Conservation (phyloP, 2,797 vertebrate genomes). For the Sebastolobus alascanus region DNA sequence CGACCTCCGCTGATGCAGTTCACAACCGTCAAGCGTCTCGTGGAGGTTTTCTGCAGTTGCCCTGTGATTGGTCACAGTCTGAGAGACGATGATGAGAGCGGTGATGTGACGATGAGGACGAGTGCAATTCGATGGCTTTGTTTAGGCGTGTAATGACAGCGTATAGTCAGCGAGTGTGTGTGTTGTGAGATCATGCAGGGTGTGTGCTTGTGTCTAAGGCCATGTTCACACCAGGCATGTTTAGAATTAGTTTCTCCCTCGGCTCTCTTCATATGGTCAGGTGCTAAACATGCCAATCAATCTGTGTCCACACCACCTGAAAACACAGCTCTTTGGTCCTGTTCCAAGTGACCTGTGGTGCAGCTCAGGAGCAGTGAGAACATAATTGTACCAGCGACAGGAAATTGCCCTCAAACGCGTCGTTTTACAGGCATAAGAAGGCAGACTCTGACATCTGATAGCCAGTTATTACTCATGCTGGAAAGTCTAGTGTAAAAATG, state of each 20-base stretch:
- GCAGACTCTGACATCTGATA: conserved; percentile 50
- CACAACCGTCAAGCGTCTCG: conserved; percentile 25
- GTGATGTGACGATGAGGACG: conserved; percentile 31
- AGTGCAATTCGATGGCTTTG: conserved; percentile 1
- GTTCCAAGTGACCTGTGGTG: conserved; percentile 46
- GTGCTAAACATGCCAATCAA: conserved; percentile 60
- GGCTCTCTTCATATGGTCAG: conserved; percentile 34
- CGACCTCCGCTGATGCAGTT: conserved; percentile 22
- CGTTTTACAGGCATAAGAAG: conserved; percentile 45
- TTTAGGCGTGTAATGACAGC: conserved; percentile 33
- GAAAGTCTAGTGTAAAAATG: conserved; percentile 36
- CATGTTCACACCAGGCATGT: conserved; percentile 23
- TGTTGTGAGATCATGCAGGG: neutral
- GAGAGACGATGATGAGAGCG: conserved; percentile 16
- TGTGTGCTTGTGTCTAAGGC: neutral
- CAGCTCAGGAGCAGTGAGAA: conserved; percentile 41
- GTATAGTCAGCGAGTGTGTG: conserved; percentile 4
- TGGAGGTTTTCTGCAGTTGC: conserved; percentile 10
- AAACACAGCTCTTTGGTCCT: conserved; percentile 45
- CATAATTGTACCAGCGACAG: conserved; percentile 59
- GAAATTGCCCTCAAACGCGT: conserved; percentile 61
- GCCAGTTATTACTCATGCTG: conserved; percentile 49
- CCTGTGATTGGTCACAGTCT: conserved; percentile 39
- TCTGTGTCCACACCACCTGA: conserved; percentile 42
- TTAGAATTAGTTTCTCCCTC: conserved; percentile 35